phyloP scores from a whole-genome alignment of 2,113 vertebrate species.

The Vireo altiloquus region DNA sequence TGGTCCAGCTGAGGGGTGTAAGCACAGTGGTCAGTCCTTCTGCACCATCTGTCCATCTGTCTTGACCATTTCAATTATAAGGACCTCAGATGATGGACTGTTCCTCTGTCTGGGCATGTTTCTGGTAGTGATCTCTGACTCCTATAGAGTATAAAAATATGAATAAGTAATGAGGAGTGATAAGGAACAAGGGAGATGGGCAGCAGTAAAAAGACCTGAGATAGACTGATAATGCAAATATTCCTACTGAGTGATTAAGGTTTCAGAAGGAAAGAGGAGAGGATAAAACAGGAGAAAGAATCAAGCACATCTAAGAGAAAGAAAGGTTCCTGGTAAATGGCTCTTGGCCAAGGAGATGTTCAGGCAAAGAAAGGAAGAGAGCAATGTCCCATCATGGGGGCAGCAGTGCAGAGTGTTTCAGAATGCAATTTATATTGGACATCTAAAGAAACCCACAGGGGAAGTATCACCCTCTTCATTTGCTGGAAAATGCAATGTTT shows the following conservation, averaged over 20 bases:
- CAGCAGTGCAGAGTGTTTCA: background rate
- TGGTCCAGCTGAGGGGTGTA: background rate
- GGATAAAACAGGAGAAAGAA: background rate
- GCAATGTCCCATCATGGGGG: accelerated
- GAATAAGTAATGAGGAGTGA: background rate
- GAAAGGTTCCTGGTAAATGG: background rate
- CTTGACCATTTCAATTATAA: background rate
- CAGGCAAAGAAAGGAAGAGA: background rate
- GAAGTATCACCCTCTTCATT: background rate
- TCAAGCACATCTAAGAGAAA: background rate
- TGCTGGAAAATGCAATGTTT: background rate
- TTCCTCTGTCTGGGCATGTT: background rate
- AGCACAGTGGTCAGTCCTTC: background rate
- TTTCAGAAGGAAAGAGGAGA: background rate
- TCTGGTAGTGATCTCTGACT: background rate
- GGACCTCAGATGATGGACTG: background rate
- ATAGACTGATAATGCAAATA: background rate
- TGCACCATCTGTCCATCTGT: background rate
- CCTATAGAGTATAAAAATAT: background rate
- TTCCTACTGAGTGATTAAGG: background rate
- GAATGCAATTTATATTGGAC: background rate
- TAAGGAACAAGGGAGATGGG: background rate
- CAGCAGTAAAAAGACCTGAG: background rate
- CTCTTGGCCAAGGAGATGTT: background rate
- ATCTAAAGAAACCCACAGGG: background rate